Evolutionary conservation across 2,113 vertebrate species (phyloP).

Genomic region (Nipponia nippon): DNA sequence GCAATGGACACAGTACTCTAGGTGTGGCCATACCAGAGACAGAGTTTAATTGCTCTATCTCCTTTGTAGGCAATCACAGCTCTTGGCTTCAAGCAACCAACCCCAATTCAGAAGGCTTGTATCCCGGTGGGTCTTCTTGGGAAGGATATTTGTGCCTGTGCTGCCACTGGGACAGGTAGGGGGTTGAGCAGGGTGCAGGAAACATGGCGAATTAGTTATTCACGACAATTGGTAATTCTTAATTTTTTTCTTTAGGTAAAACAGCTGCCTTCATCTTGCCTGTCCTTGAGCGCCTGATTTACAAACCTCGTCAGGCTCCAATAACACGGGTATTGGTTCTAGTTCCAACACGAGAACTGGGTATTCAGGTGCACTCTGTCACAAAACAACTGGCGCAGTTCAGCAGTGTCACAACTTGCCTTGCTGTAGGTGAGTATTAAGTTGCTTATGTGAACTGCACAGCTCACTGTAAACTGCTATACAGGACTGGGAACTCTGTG

Average conservation of each 20-base stretch:
- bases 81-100: constrained; percentile 92
- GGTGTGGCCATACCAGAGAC: background rate
- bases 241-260: constrained; percentile 78
- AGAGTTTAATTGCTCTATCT: background rate
- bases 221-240: background rate
- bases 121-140: constrained; percentile 92
- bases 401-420: constrained; percentile 85
- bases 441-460: background rate
- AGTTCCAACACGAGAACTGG: constrained; percentile 93
- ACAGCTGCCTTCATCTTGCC: constrained; percentile 95
- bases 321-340: constrained; percentile 90
- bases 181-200: background rate
- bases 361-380: constrained; percentile 95
- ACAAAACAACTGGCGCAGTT: constrained; percentile 92
- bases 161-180: constrained; percentile 94
- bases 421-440: constrained; percentile 87
- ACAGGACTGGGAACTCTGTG: background rate
- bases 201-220: background rate
- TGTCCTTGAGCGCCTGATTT: constrained; percentile 91
- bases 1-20: background rate
- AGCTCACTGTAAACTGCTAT: background rate
- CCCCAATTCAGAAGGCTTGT: constrained; percentile 96
- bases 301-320: constrained; percentile 89
- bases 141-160: constrained; percentile 95
- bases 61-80: constrained; percentile 84